Evolutionary conservation across 1,140 invertebrate species (phyloP).

Genomic region (Magallana angulata): DNA sequence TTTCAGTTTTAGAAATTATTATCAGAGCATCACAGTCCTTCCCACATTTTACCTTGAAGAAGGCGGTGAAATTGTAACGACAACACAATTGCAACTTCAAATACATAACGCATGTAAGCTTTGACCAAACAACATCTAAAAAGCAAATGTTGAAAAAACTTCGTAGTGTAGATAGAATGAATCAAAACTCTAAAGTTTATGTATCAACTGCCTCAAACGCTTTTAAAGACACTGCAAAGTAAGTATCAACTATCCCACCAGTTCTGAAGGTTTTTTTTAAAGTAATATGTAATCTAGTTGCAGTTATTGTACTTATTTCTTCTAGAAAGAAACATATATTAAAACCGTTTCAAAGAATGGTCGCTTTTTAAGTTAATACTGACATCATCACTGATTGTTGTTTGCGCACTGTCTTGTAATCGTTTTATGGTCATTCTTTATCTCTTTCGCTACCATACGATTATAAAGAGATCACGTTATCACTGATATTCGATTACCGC

Average conservation of each 20-base stretch:
- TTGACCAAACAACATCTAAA: too few species aligned
- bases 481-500: constrained; percentile 69
- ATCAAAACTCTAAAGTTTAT: too few species aligned
- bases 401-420: constrained; percentile 78
- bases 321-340: constrained; percentile 37
- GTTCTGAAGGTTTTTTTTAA: not conserved
- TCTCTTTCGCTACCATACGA: constrained; percentile 75
- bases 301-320: not conserved
- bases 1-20: too few species aligned
- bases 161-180: too few species aligned
- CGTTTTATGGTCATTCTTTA: constrained; percentile 76
- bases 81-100: too few species aligned
- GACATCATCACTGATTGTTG: constrained; percentile 66
- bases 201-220: not conserved
- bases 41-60: too few species aligned
- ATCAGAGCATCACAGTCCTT: too few species aligned
- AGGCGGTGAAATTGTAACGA: too few species aligned
- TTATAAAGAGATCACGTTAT: constrained; percentile 65
- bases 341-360: constrained; percentile 29
- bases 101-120: too few species aligned
- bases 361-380: constrained; percentile 23
- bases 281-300: not conserved
- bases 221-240: not conserved
- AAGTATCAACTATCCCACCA: not conserved
- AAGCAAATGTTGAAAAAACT: too few species aligned